These are phyloP conservation scores for Porites australiensis DNA, from an alignment of 64 coral and sea anemone genomes.

Conservation along the genomic window DNA sequence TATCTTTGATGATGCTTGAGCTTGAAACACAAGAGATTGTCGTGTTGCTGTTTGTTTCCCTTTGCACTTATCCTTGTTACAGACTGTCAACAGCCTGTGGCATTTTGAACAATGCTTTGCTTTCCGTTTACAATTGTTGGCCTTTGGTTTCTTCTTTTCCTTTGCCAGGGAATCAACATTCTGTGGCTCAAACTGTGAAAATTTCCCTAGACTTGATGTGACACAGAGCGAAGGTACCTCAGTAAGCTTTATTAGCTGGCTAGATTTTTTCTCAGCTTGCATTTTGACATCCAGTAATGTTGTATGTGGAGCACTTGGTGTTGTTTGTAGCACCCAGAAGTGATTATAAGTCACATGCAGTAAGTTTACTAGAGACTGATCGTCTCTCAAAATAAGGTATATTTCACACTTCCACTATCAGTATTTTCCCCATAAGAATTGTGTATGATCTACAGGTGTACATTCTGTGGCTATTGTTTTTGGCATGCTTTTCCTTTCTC, in stretches of 20 bases:
- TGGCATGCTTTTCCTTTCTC: too few species aligned
- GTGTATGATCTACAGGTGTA: too few species aligned
- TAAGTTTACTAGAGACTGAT: not conserved
- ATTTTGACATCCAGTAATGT: not conserved
- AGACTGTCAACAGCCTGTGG: too few species aligned
- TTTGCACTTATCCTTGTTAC: too few species aligned
- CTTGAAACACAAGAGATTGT: too few species aligned
- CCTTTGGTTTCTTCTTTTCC: not conserved
- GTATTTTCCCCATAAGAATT: too few species aligned
- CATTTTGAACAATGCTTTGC: too few species aligned
- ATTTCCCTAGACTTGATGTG: not conserved
- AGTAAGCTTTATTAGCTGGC: not conserved
- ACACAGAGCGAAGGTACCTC: not conserved
- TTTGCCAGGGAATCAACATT: not conserved
- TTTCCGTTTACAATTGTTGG: not conserved
- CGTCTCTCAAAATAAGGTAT: not conserved
- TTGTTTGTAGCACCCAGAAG: not conserved
- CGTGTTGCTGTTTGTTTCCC: too few species aligned
- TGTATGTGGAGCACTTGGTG: not conserved
- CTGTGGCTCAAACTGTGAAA: not conserved
- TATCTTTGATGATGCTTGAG: too few species aligned
- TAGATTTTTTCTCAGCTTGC: constrained; percentile 2
- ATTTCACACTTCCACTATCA: not conserved
- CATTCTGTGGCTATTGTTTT: too few species aligned
- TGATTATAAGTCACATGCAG: not conserved